Percentiles rank a stretch among this genome's conserved stretches.
Conservation (phyloP, 37 sponge, comb jelly and placozoan species). For the Spongilla lacustris region DNA sequence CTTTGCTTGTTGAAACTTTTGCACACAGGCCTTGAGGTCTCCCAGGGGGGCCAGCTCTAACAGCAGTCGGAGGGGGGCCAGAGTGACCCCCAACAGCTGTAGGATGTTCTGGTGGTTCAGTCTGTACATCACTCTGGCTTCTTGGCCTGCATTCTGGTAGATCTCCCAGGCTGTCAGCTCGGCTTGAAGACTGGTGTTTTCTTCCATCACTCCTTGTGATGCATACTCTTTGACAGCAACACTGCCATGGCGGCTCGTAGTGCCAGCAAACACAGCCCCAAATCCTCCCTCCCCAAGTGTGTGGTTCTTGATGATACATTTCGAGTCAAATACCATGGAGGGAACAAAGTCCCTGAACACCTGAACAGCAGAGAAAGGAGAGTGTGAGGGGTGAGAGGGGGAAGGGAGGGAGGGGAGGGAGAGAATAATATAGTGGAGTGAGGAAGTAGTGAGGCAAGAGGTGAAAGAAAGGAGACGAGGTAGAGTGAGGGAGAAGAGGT, state of each 20-base stretch:
- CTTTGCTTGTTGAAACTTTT: constrained; percentile 21
- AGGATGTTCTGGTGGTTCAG: constrained; percentile 77
- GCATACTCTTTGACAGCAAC: constrained; percentile 66
- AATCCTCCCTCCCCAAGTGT: constrained; percentile 77
- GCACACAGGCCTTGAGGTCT: constrained; percentile 58
- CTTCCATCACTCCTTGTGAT: background rate
- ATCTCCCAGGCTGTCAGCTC: constrained; percentile 56
- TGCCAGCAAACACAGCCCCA: constrained; percentile 62
- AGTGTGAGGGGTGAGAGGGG: background rate
- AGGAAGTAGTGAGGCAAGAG: background rate
- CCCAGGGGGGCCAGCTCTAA: constrained; percentile 78
- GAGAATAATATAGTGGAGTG: background rate
- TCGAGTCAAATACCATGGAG: constrained; percentile 27
- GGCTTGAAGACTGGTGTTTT: too few relatives aligned
- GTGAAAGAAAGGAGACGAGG: background rate
- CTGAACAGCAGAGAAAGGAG: constrained; percentile 18
- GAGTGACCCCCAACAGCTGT: constrained; percentile 57
- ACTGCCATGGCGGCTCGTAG: background rate
- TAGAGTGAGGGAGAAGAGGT: background rate
- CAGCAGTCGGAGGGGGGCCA: constrained; percentile 72
- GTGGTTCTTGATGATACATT: constrained; percentile 22
- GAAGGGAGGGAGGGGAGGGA: background rate
- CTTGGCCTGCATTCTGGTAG: constrained; percentile 72
- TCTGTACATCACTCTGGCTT: constrained; percentile 71
- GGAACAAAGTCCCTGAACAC: constrained; percentile 59